Conservation (phyloP, 2,888 invertebrate genomes). For the Caenorhabditis macrosperma region DNA sequence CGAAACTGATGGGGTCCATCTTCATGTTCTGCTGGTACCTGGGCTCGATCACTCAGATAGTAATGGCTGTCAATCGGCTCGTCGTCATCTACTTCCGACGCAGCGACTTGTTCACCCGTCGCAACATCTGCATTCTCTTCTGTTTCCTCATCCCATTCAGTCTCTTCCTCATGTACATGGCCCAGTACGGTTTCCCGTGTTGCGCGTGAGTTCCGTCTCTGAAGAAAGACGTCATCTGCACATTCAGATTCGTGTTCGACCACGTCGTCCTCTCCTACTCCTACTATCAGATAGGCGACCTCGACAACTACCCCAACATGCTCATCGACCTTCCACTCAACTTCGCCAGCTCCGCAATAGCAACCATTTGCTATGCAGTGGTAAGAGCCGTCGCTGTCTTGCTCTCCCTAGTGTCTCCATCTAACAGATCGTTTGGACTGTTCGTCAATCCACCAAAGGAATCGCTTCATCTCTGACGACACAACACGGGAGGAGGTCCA, state of each 20-base stretch:
- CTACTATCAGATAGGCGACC: conserved; percentile 41
- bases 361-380: conserved; percentile 59
- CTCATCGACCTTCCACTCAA: conserved; percentile 67
- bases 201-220: conserved; percentile 58
- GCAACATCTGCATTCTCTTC: conserved; percentile 37
- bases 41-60: conserved; percentile 62
- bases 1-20: conserved; percentile 53
- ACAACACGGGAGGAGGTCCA: conserved; percentile 16
- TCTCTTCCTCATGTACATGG: conserved; percentile 47
- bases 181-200: conserved; percentile 64
- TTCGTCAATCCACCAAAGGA: conserved; percentile 47
- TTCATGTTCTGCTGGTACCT: conserved; percentile 70
- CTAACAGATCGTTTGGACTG: conserved; percentile 46
- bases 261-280: conserved; percentile 61
- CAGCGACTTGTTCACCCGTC: conserved; percentile 47
- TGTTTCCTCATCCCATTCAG: conserved; percentile 47
- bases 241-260: conserved; percentile 64
- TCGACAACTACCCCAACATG: conserved; percentile 64
- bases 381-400: too few relatives aligned
- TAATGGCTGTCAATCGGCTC: conserved; percentile 62
- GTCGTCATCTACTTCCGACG: conserved; percentile 59
- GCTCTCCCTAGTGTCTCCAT: background rate
- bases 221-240: background rate
- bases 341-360: conserved; percentile 49
- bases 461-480: conserved; percentile 19